A percentile compares a stretch with the other conserved stretches of the same genome.
Evolutionary conservation across 1,140 invertebrate species (phyloP).

Genomic region (Monomorium pharaonis): DNA sequence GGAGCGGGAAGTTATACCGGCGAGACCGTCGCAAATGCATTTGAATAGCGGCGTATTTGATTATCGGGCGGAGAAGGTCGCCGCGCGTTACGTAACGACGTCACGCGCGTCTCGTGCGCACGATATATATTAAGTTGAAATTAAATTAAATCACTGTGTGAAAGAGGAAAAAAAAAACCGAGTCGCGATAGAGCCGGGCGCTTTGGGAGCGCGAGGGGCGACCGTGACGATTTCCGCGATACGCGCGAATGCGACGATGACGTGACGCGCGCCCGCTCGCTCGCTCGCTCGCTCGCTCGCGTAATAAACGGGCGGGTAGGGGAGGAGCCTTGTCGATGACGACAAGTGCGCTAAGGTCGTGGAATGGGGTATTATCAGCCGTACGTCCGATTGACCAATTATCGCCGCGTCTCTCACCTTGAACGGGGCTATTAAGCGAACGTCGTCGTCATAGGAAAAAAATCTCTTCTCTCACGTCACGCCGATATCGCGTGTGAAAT

Average conservation of each 20-base stretch:
- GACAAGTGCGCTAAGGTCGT: conserved; percentile 51
- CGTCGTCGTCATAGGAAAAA: conserved; percentile 4
- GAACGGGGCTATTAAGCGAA: background rate
- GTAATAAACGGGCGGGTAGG: conserved; percentile 54
- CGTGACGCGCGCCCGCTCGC: conserved; percentile 42
- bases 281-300: too few species aligned
- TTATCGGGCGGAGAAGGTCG: conserved; percentile 6
- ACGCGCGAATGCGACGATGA: background rate
- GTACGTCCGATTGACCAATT: conserved; percentile 17
- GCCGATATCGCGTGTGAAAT: background rate
- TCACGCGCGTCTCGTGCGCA: background rate
- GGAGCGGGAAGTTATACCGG: background rate
- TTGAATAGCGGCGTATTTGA: background rate
- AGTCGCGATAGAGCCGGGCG: conserved; percentile 7
- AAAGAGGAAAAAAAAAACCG: too few species aligned
- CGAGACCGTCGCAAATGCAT: conserved; percentile 5
- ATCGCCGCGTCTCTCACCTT: conserved; percentile 36
- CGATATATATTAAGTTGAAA: conserved; percentile 19
- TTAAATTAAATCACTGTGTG: too few species aligned
- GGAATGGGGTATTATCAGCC: conserved; percentile 53
- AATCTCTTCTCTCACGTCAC: background rate
- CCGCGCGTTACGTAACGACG: conserved; percentile 12
- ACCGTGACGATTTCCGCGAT: conserved; percentile 47
- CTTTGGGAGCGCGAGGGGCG: background rate
- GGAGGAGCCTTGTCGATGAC: conserved; percentile 46